phyloP scores from a whole-genome alignment of 2,888 invertebrate genomes.

The Ecdyonurus torrentis region DNA sequence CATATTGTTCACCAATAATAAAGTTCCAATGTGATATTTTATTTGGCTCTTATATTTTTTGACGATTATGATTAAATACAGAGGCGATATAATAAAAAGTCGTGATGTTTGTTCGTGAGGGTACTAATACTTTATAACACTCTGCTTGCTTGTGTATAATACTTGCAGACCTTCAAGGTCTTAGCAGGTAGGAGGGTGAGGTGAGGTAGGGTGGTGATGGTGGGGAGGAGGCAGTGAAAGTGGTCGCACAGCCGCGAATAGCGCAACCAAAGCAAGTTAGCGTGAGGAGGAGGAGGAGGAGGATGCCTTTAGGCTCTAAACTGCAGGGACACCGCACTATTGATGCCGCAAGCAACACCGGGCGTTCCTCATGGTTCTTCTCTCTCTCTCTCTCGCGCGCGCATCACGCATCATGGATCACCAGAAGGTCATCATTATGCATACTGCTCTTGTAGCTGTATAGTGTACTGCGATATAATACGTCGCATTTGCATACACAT shows the following conservation, averaged over 20 bases:
- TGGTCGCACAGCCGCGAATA: background rate
- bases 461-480: no score
- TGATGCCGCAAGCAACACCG: background rate
- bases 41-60: no score
- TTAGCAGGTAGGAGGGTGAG: background rate
- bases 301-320: background rate
- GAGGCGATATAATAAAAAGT: no score
- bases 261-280: no score
- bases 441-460: no score
- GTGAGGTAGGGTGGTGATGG: background rate
- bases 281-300: no score
- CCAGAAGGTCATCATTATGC: background rate
- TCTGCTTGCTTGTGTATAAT: no score
- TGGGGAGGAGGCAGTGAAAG: background rate
- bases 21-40: no score
- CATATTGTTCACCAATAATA: no score
- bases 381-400: no score
- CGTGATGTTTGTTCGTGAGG: background rate
- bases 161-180: background rate
- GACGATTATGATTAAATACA: no score
- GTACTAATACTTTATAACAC: background rate
- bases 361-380: background rate
- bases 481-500: no score
- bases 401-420: background rate
- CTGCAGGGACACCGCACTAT: background rate